Percentiles rank a stretch among this genome's conserved stretches.
phyloP scores from a whole-genome alignment of 2,113 vertebrate species.

The Phycodurus eques region DNA sequence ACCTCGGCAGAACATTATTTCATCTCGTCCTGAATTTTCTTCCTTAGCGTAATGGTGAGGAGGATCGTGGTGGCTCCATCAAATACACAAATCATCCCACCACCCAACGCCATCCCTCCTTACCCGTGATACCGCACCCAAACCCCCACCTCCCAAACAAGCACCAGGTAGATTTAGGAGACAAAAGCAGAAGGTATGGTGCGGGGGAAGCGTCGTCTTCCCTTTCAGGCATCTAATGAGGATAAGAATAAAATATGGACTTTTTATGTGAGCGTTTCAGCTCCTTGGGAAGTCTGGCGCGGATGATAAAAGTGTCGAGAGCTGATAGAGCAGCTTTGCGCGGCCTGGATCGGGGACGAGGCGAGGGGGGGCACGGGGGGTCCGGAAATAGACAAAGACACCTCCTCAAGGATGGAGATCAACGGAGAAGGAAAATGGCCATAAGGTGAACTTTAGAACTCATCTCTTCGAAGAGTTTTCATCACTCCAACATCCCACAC shows the following conservation, averaged over 20 bases:
- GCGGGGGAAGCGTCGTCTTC: conserved; percentile 3
- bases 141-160: background rate
- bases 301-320: conserved; percentile 45
- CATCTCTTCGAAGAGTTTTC: background rate
- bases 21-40: conserved; percentile 38
- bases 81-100: background rate
- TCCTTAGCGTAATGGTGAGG: conserved; percentile 43
- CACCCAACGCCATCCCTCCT: background rate
- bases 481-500: background rate
- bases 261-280: conserved; percentile 43
- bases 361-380: conserved; percentile 6
- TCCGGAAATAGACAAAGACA: conserved; percentile 32
- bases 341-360: background rate
- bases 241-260: conserved; percentile 50
- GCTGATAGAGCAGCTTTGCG: conserved; percentile 44
- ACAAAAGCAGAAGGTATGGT: conserved; percentile 46
- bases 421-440: background rate
- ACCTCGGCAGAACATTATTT: conserved; percentile 28
- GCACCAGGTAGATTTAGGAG: conserved; percentile 62
- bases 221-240: conserved; percentile 59
- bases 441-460: conserved; percentile 1
- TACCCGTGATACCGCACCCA: background rate
- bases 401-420: background rate
- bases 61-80: conserved; percentile 56
- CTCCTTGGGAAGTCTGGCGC: conserved; percentile 47